phyloP scores from a whole-genome alignment of 1,140 invertebrate species.

The Antheraea pernyi region DNA sequence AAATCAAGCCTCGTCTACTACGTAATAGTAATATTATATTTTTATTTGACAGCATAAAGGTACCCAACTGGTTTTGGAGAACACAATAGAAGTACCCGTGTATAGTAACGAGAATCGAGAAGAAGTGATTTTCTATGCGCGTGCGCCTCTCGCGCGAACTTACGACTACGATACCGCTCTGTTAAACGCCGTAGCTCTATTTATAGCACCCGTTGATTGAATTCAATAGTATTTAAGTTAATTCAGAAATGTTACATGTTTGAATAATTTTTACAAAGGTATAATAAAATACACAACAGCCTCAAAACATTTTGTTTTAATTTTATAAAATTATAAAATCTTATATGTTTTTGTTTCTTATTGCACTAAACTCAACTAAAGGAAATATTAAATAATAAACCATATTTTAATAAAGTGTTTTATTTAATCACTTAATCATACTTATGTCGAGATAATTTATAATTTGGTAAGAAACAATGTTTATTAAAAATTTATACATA shows the following conservation, averaged over 20 bases:
- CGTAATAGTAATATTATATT: background rate
- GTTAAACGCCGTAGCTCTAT: conserved; percentile 52
- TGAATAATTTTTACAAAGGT: background rate
- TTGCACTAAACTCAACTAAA: background rate
- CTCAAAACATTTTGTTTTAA: no score
- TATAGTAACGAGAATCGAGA: conserved; percentile 38
- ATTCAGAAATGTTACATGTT: no score
- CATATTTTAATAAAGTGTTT: background rate
- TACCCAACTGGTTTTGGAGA: conserved; percentile 9
- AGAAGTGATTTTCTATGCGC: conserved; percentile 29
- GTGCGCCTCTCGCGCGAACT: conserved; percentile 38
- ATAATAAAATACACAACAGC: no score
- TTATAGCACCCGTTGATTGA: conserved; percentile 38
- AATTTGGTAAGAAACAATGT: background rate
- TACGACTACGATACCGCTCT: conserved; percentile 30
- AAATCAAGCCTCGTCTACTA: background rate
- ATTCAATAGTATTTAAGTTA: no score
- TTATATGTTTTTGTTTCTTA: background rate
- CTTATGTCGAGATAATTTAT: background rate
- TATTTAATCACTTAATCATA: conserved; percentile 2
- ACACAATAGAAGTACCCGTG: conserved; percentile 35
- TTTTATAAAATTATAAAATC: no score
- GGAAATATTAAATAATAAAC: background rate
- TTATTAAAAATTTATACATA: background rate
- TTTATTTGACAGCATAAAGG: conserved; percentile 15